Percentiles rank a stretch among this genome's conserved stretches.
Evolutionary conservation across 2,888 invertebrate species (phyloP).

Genomic region (Ochropleura leucogaster): DNA sequence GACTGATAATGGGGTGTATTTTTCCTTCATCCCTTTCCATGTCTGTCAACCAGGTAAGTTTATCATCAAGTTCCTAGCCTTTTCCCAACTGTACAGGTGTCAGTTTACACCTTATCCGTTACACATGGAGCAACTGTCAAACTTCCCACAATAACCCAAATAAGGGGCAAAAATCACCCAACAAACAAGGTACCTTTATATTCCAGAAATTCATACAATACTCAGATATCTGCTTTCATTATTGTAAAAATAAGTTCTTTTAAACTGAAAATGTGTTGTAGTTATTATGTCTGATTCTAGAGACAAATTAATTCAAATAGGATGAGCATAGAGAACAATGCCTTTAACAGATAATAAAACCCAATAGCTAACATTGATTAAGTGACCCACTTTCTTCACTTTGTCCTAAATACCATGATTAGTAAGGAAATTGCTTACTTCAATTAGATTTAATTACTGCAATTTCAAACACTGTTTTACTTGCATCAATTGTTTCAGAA

Average conservation of each 20-base stretch:
- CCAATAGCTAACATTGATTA: conserved; percentile 9
- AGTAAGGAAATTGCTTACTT: background rate
- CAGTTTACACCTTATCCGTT: background rate
- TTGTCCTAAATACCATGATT: background rate
- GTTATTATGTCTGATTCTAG: background rate
- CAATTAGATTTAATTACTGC: conserved; percentile 16
- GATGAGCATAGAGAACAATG: background rate
- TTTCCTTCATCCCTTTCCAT: no score
- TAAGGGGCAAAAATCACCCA: background rate
- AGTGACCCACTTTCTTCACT: conserved; percentile 32
- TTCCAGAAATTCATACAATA: background rate
- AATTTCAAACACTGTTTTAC: background rate
- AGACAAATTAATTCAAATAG: background rate
- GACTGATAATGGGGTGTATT: no score
- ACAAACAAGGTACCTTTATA: background rate
- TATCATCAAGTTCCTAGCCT: background rate
- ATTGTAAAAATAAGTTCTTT: background rate
- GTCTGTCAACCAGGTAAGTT: background rate
- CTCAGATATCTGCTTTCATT: background rate
- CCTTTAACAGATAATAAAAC: conserved; percentile 10
- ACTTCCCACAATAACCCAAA: background rate
- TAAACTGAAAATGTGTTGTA: background rate
- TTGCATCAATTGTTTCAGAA: background rate
- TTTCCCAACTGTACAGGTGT: background rate
- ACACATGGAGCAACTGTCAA: background rate